phyloP scores from a whole-genome alignment of 2,888 invertebrate species.

The Furcula furcula region DNA sequence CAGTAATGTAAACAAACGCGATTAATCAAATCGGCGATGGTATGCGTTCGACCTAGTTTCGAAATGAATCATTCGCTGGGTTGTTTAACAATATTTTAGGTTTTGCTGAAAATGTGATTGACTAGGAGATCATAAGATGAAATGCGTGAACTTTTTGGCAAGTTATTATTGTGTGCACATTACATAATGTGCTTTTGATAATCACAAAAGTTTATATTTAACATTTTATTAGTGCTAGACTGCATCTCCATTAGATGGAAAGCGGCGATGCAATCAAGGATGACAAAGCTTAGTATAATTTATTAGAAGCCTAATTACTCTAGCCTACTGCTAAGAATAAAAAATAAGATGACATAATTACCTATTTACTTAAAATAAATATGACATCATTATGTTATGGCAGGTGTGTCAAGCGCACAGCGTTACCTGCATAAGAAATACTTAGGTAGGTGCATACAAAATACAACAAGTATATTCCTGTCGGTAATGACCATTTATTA shows the following conservation, averaged over 20 bases:
- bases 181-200: too few species aligned
- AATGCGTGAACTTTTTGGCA: slow-evolving; percentile 26
- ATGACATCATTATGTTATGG: neutral
- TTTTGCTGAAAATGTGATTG: neutral
- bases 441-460: too few species aligned
- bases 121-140: slow-evolving; percentile 1
- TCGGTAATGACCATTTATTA: neutral
- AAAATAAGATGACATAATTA: too few species aligned
- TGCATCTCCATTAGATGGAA: too few species aligned
- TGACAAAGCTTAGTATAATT: too few species aligned
- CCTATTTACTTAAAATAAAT: too few species aligned
- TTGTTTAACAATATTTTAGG: slow-evolving; percentile 3
- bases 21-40: slow-evolving; percentile 20
- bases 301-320: too few species aligned
- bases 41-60: slow-evolving; percentile 24
- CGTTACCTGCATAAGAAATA: neutral
- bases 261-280: too few species aligned
- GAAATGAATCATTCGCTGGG: slow-evolving; percentile 7
- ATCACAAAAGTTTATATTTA: too few species aligned
- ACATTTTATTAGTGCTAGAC: too few species aligned
- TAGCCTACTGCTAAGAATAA: too few species aligned
- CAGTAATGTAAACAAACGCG: slow-evolving; percentile 1
- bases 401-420: neutral
- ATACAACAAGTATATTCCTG: neutral
- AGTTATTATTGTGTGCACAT: slow-evolving; percentile 17